Evolutionary conservation across 2,113 vertebrate species (phyloP).

Genomic region (Melanocharis versteri): DNA sequence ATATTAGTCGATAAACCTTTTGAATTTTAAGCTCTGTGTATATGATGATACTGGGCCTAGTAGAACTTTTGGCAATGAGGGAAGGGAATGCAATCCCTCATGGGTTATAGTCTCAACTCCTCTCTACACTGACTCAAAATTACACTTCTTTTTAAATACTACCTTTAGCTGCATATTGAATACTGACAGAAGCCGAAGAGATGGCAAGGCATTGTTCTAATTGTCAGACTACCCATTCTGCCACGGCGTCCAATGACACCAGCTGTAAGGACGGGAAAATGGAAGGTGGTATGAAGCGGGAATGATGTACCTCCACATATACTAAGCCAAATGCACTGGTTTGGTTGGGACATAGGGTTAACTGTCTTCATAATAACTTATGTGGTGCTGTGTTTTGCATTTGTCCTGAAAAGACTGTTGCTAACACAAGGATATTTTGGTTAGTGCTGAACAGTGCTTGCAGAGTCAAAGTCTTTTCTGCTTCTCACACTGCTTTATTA

Average conservation of each 20-base stretch:
- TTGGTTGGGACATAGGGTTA: background rate
- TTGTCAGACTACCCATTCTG: background rate
- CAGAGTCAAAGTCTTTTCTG: background rate
- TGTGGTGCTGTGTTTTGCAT: background rate
- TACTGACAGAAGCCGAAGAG: background rate
- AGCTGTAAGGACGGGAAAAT: background rate
- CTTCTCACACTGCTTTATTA: background rate
- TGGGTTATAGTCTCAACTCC: background rate
- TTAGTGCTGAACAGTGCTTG: background rate
- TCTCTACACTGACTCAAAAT: fast-evolving
- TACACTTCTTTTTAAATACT: background rate
- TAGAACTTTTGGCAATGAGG: background rate
- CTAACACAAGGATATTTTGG: background rate
- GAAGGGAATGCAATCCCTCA: background rate
- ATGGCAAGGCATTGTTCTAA: background rate
- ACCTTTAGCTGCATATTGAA: background rate
- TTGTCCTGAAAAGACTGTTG: background rate
- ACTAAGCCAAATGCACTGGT: background rate
- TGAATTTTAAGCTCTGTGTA: background rate
- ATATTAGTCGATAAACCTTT: fast-evolving
- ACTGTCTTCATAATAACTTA: background rate
- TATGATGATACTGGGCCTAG: background rate
- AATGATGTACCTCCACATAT: background rate
- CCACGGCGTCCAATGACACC: background rate
- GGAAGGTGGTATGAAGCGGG: background rate